Percentiles rank a stretch among this genome's conserved stretches.
Conservation (phyloP, 2,888 invertebrate genomes). For the Apeira syringaria region DNA sequence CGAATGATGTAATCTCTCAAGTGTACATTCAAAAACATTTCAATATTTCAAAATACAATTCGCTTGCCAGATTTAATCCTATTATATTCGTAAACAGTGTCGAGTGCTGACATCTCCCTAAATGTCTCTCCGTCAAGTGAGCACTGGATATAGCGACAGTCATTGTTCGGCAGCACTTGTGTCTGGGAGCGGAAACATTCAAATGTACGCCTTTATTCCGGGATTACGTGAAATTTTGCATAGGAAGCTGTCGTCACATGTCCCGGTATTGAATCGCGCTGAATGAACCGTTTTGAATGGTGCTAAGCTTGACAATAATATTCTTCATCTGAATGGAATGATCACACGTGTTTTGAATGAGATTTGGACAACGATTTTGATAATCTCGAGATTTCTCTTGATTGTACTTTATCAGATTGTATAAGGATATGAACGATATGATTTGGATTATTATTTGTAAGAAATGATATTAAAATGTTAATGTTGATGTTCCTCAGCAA, state of each 20-base stretch:
- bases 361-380: slow-evolving; percentile 62
- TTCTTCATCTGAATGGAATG: slow-evolving; percentile 52
- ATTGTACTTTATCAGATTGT: slow-evolving; percentile 31
- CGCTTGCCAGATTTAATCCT: slow-evolving; percentile 64
- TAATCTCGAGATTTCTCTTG: slow-evolving; percentile 57
- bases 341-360: slow-evolving; percentile 73
- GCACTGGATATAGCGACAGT: slow-evolving; percentile 50
- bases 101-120: slow-evolving; percentile 54
- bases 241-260: slow-evolving; percentile 78
- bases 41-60: slow-evolving; percentile 62
- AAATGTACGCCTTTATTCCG: slow-evolving; percentile 72
- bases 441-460: no score
- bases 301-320: slow-evolving; percentile 60
- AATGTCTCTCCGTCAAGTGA: slow-evolving; percentile 66
- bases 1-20: slow-evolving; percentile 27
- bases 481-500: no score
- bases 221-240: slow-evolving; percentile 79
- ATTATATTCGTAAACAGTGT: slow-evolving; percentile 73
- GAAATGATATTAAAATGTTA: no score
- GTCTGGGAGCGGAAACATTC: slow-evolving; percentile 65
- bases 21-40: slow-evolving; percentile 42
- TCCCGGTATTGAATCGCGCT: slow-evolving; percentile 56
- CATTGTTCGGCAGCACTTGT: slow-evolving; percentile 51
- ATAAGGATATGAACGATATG: no score
- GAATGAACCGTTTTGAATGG: slow-evolving; percentile 58